Percentiles rank a stretch among this genome's conserved stretches.
phyloP scores from a whole-genome alignment of 2,888 invertebrate species.

The Hymenopus coronatus region DNA sequence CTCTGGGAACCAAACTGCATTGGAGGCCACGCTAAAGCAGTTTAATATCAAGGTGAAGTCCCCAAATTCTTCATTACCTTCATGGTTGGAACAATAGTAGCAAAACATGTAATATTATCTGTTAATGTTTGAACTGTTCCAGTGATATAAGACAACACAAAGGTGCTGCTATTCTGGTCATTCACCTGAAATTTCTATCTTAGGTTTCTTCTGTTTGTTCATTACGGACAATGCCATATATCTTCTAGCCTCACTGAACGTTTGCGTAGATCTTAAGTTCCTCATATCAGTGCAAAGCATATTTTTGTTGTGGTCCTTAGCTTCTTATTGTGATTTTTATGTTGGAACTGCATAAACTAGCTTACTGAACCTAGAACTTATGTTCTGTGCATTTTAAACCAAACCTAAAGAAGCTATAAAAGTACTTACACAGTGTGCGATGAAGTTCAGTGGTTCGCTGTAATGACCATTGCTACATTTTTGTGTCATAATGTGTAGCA shows the following conservation, averaged over 20 bases:
- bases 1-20: slow-evolving; percentile 89
- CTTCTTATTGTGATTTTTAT: neutral
- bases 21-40: slow-evolving; percentile 92
- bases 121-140: neutral
- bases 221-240: too few species aligned
- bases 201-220: too few species aligned
- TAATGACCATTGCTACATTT: too few species aligned
- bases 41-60: slow-evolving; percentile 89
- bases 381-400: too few species aligned
- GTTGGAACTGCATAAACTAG: neutral
- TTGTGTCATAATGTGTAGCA: neutral
- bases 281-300: too few species aligned
- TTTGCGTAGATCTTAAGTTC: too few species aligned
- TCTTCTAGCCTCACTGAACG: too few species aligned
- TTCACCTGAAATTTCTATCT: neutral
- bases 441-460: neutral
- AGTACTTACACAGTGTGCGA: too few species aligned
- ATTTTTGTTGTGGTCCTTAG: neutral
- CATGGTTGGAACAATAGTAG: slow-evolving; percentile 75
- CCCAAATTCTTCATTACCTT: slow-evolving; percentile 71
- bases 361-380: too few species aligned
- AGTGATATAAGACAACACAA: neutral
- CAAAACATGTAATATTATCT: neutral
- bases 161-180: neutral
- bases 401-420: too few species aligned